These are phyloP conservation scores for Acanthosepion esculentum DNA, from an alignment of 2,888 invertebrate genomes.

Conservation along the genomic window DNA sequence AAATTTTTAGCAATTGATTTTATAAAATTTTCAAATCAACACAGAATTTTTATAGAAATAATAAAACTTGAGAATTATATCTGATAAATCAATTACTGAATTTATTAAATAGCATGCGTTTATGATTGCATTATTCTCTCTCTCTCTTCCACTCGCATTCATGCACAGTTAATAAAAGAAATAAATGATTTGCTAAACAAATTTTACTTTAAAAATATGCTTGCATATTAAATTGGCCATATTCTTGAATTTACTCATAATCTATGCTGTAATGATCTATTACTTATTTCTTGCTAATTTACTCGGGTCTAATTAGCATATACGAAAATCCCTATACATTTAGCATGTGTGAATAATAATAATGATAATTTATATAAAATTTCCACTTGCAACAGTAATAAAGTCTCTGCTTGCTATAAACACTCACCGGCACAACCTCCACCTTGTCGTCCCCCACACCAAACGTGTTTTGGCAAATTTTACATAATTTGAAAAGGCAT, in stretches of 20 bases:
- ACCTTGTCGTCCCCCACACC: background rate
- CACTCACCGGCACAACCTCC: background rate
- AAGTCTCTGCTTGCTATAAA: background rate
- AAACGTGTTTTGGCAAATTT: slow-evolving; percentile 9
- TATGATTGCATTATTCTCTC: background rate
- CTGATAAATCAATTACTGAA: slow-evolving; percentile 13
- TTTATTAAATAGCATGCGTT: background rate
- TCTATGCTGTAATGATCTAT: background rate
- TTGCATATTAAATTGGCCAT: slow-evolving; percentile 17
- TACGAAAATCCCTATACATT: background rate
- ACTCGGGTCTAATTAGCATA: background rate
- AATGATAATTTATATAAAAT: background rate
- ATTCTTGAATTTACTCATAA: background rate
- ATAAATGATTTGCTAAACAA: slow-evolving; percentile 11
- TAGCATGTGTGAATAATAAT: background rate
- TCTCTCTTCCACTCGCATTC: background rate
- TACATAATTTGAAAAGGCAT: slow-evolving; percentile 33
- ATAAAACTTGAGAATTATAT: background rate
- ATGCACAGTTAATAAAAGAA: background rate
- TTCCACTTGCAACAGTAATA: background rate
- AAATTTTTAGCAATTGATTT: background rate
- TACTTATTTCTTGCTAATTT: slow-evolving; percentile 15
- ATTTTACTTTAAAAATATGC: slow-evolving; percentile 18
- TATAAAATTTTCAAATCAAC: background rate
- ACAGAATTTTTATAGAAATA: background rate